Percentiles rank a stretch among this genome's conserved stretches.
phyloP scores from a whole-genome alignment of 2,797 vertebrate genomes.

The Microctenopoma steveboyesi region DNA sequence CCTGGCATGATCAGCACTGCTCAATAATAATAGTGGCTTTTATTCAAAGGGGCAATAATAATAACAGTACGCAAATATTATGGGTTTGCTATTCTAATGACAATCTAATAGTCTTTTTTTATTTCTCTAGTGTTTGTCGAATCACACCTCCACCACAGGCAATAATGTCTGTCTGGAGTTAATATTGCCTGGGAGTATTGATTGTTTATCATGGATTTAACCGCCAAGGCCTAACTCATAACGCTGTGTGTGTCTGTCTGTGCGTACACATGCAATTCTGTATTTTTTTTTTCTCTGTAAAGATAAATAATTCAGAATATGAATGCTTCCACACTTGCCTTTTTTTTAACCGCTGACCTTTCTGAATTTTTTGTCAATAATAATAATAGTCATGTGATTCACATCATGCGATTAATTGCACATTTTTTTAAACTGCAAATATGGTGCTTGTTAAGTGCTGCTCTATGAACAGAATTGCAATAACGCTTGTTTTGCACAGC shows the following conservation, averaged over 20 bases:
- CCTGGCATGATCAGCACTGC: conserved; percentile 3
- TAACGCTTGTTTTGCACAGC: too few species aligned
- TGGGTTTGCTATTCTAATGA: conserved; percentile 12
- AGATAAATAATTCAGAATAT: too few species aligned
- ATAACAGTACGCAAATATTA: conserved; percentile 1
- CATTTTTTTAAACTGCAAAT: too few species aligned
- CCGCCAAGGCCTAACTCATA: conserved; percentile 30
- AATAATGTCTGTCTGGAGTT: conserved; percentile 36
- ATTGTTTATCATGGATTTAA: conserved; percentile 49
- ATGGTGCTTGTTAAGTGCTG: too few species aligned
- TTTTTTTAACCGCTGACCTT: neutral
- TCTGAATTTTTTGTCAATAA: too few species aligned
- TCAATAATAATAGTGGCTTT: conserved; percentile 14
- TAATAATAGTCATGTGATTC: too few species aligned
- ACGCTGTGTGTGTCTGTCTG: neutral
- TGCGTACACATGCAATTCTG: neutral
- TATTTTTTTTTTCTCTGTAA: neutral
- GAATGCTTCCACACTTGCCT: neutral
- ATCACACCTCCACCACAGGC: conserved; percentile 9
- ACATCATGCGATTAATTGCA: too few species aligned
- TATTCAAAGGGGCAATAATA: neutral
- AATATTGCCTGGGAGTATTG: conserved; percentile 48
- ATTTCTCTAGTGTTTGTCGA: conserved; percentile 1
- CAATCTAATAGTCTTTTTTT: conserved; percentile 5
- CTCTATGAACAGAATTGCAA: too few species aligned